A percentile compares a stretch with the other conserved stretches of the same genome.
These are phyloP conservation scores for Melanotaenia duboulayi DNA, from an alignment of 2,113 vertebrate genomes.

Conservation along the genomic window DNA sequence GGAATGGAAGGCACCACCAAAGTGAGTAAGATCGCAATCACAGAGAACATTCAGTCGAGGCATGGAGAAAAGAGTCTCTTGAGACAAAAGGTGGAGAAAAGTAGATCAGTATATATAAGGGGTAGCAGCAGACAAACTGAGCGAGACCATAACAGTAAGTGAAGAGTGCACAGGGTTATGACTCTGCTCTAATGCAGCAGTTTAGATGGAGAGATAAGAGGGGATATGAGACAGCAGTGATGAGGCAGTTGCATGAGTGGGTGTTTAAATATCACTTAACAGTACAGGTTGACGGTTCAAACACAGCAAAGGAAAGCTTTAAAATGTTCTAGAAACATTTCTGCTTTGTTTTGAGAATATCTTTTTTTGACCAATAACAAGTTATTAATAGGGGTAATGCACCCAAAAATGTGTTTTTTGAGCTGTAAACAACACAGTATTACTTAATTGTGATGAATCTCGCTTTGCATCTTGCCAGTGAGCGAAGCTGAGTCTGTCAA, in stretches of 20 bases:
- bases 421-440: no score
- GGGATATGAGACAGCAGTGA: conserved; percentile 14
- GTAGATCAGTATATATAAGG: conserved; percentile 35
- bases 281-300: conserved; percentile 21
- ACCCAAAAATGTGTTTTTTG: no score
- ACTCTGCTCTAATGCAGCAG: conserved; percentile 30
- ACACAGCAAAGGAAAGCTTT: background rate
- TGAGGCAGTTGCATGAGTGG: conserved; percentile 34
- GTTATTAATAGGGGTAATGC: no score
- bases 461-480: no score
- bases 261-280: conserved; percentile 39
- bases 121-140: conserved; percentile 36
- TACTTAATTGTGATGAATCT: no score
- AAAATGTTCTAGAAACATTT: background rate
- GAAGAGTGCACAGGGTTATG: conserved; percentile 16
- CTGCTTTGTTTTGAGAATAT: no score
- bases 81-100: conserved; percentile 57
- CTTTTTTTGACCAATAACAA: background rate
- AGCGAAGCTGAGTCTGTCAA: no score
- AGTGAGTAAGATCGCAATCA: conserved; percentile 68
- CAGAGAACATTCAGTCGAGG: conserved; percentile 46
- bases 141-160: conserved; percentile 15
- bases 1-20: conserved; percentile 38
- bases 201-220: conserved; percentile 45
- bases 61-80: conserved; percentile 57